Conservation (phyloP, 1,140 invertebrate species). For the Drosophila busckii region DNA sequence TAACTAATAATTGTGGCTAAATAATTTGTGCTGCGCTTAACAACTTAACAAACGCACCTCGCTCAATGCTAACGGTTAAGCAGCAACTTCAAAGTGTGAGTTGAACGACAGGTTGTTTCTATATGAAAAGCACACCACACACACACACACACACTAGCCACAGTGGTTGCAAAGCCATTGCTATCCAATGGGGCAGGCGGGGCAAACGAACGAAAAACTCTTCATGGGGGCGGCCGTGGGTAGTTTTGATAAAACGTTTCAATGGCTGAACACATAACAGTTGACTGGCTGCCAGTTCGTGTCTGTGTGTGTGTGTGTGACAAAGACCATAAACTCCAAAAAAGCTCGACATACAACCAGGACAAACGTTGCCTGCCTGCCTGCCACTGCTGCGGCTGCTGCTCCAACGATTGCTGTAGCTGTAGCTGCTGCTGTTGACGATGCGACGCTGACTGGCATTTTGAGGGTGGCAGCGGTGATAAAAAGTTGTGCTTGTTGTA, state of each 20-base stretch:
- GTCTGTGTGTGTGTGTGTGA: constrained; percentile 54
- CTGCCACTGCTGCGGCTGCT: constrained; percentile 10
- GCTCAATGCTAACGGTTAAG: too few species aligned
- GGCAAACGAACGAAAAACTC: too few species aligned
- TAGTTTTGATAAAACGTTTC: constrained; percentile 76
- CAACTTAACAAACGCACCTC: too few species aligned
- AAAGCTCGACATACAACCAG: constrained; percentile 59
- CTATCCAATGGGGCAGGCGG: constrained; percentile 27
- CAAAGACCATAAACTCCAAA: constrained; percentile 67
- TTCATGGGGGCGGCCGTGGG: constrained; percentile 36
- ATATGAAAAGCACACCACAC: too few species aligned
- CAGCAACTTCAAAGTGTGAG: constrained; percentile 21
- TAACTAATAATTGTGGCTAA: too few species aligned
- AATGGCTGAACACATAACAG: constrained; percentile 74
- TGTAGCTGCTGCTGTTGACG: constrained; percentile 47
- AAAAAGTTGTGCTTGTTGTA: constrained; percentile 73
- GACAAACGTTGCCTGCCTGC: constrained; percentile 51
- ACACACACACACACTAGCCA: too few species aligned
- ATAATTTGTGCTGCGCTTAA: too few species aligned
- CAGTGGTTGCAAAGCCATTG: constrained; percentile 37
- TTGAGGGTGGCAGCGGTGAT: constrained; percentile 69
- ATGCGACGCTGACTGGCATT: constrained; percentile 71
- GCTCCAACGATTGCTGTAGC: constrained; percentile 5
- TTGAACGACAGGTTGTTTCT: constrained; percentile 57
- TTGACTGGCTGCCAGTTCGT: constrained; percentile 65